Conservation (phyloP, 2,888 invertebrate genomes). For the Caenorhabditis sp. region DNA sequence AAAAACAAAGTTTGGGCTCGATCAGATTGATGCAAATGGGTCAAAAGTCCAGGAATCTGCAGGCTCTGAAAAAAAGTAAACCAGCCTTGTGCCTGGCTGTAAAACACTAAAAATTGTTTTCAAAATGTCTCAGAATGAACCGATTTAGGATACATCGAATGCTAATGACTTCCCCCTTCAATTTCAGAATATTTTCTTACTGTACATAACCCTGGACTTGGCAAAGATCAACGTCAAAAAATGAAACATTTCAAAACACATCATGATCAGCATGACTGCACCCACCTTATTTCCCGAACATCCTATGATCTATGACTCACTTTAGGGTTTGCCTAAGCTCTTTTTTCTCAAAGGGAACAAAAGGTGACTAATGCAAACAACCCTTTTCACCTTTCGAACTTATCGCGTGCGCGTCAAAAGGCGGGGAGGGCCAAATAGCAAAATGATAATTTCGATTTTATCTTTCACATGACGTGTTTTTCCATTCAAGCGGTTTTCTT, state of each 20-base stretch:
- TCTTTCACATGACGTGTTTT: constrained; percentile 17
- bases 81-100: too few relatives aligned
- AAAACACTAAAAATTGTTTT: too few relatives aligned
- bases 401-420: constrained; percentile 24
- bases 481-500: constrained; percentile 6
- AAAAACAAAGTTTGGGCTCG: too few relatives aligned
- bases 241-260: neutral
- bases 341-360: neutral
- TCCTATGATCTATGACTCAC: constrained; percentile 8
- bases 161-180: too few relatives aligned
- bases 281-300: neutral
- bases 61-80: too few relatives aligned
- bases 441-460: constrained; percentile 14
- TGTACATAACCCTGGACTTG: neutral
- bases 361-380: constrained; percentile 26
- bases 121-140: too few relatives aligned
- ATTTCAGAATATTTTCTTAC: too few relatives aligned
- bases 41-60: too few relatives aligned
- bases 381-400: constrained; percentile 4
- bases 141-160: too few relatives aligned
- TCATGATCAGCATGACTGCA: neutral
- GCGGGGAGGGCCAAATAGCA: constrained; percentile 11
- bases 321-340: neutral
- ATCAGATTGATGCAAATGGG: too few relatives aligned
- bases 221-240: constrained; percentile 1